phyloP scores from a whole-genome alignment of 2,888 invertebrate genomes.

The Volucella inflata region DNA sequence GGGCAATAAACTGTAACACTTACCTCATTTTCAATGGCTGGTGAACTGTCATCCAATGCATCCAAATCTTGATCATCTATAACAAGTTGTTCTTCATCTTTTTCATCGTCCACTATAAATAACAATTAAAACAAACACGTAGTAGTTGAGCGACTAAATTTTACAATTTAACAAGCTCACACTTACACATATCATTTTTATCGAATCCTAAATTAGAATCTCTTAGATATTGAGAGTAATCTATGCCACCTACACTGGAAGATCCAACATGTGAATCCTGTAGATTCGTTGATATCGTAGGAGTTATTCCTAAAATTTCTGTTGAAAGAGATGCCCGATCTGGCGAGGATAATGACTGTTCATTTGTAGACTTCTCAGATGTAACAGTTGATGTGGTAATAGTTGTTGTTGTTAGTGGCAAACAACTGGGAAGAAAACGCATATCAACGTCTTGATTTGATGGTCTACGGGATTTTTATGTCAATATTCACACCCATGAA shows the following conservation, averaged over 20 bases:
- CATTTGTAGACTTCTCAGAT: constrained; percentile 45
- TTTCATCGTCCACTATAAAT: constrained; percentile 85
- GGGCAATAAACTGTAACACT: background rate
- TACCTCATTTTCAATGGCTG: constrained; percentile 35
- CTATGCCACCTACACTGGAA: constrained; percentile 78
- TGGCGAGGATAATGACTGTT: constrained; percentile 56
- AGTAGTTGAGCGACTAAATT: background rate
- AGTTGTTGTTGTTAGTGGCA: constrained; percentile 67
- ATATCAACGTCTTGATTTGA: constrained; percentile 80
- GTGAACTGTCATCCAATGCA: constrained; percentile 74
- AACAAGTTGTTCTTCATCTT: constrained; percentile 84
- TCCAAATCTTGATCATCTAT: constrained; percentile 83
- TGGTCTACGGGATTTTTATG: constrained; percentile 53
- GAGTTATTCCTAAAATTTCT: background rate
- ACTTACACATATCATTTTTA: constrained; percentile 81
- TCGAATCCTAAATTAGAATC: constrained; percentile 82
- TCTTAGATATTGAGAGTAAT: constrained; percentile 83
- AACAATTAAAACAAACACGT: constrained; percentile 6
- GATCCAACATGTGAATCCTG: constrained; percentile 12
- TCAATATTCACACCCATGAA: constrained; percentile 61
- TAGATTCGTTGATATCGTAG: background rate
- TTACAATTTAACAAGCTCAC: background rate
- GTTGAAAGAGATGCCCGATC: constrained; percentile 73
- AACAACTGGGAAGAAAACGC: constrained; percentile 79
- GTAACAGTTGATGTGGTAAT: constrained; percentile 55